phyloP scores from a whole-genome alignment of 1,140 invertebrate genomes.

The Heterodera schachtii region DNA sequence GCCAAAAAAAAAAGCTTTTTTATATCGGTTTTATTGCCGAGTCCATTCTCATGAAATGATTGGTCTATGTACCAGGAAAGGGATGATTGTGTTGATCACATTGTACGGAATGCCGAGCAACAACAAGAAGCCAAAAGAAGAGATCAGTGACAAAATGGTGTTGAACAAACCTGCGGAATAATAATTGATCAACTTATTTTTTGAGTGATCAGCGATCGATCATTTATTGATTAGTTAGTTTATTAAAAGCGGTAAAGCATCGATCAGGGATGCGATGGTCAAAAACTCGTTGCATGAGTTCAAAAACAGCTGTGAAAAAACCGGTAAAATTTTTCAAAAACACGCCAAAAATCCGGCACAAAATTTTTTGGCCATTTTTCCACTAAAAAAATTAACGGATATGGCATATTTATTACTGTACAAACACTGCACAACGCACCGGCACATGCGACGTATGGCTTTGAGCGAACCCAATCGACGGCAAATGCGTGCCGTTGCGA shows the following conservation, averaged over 20 bases:
- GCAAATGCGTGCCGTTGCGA: constrained; percentile 10
- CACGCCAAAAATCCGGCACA: not conserved
- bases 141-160: constrained; percentile 59
- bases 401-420: too few relatives aligned
- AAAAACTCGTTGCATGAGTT: not conserved
- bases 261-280: not conserved
- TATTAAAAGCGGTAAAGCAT: too few relatives aligned
- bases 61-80: constrained; percentile 52
- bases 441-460: constrained; percentile 61
- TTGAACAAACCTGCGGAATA: constrained; percentile 60
- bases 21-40: too few relatives aligned
- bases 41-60: too few relatives aligned
- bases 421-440: constrained; percentile 34
- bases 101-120: constrained; percentile 63
- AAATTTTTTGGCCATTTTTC: too few relatives aligned
- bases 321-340: not conserved
- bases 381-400: too few relatives aligned
- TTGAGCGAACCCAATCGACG: constrained; percentile 62
- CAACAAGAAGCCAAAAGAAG: constrained; percentile 64
- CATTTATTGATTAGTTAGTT: too few relatives aligned
- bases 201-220: too few relatives aligned
- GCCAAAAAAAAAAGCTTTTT: too few relatives aligned
- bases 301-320: not conserved
- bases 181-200: too few relatives aligned
- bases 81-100: constrained; percentile 66